Evolutionary conservation across 2,888 invertebrate genomes (phyloP), one percentile per base, ranked within the genome.

Genomic region (Mantis religiosa): DNA sequence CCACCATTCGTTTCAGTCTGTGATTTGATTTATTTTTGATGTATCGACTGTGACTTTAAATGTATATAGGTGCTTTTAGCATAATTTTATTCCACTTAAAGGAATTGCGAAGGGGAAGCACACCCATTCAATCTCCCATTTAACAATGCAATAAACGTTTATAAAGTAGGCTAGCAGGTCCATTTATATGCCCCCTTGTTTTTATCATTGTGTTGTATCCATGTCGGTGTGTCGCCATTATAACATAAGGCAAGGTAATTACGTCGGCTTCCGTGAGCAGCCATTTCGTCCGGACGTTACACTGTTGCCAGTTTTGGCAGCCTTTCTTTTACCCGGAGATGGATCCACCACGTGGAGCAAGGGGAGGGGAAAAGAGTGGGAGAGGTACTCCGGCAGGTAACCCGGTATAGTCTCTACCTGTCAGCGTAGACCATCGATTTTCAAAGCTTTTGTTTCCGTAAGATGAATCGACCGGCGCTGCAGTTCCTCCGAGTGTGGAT

Each of bases 221-320:
- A 20, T 84, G 84, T 85, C 85, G 25, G 87, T 87, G 25, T 87
- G 87, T 82, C 82, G 87, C 82, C 87, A 82, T 87, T 87, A 82
- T 41, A 81, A 28, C n/a, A 34, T 87, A 87, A 87, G n/a, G 82
- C 41, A n/a, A 27, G 84, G 27, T 87, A 82, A 82, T 82, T 81
- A 86, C 28, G 54, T 71, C 54, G 81, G 86, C 86, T 86, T 86
- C 86, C 81, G 86, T 81, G 86, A 28, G 27, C 85, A 54, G 85
- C 85, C 85, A 85, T 85, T 85, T 85, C 86, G 28, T 81, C 28
- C 30, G 28, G 41, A 15, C 86, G 15, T 12, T 81, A 87, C 87
- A 82, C 30, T 27, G 87, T 87, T 87, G 87, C 87, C 87, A 87
- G 82, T 30, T 87, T 87, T 87, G 82, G 87, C 87, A 87, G 87